Evolutionary conservation across 1,140 invertebrate species (phyloP).

Genomic region (Drosophila erecta): DNA sequence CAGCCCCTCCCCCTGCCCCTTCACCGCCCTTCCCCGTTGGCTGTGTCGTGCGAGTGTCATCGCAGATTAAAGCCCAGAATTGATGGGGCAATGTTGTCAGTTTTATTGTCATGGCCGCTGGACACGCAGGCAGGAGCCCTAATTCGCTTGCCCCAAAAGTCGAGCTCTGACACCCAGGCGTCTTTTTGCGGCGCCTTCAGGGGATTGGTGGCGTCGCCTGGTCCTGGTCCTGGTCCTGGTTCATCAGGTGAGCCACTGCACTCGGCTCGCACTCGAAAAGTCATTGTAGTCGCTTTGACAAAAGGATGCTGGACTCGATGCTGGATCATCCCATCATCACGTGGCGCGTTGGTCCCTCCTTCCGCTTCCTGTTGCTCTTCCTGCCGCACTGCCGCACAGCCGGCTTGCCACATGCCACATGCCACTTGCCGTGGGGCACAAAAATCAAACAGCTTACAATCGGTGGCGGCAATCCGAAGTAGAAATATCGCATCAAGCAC

Average conservation of each 20-base stretch:
- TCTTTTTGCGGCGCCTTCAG: not conserved
- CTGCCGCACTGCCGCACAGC: constrained; percentile 40
- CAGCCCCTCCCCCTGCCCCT: not conserved
- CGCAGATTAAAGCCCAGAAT: constrained; percentile 39
- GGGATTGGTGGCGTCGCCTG: not conserved
- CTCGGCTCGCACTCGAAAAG: constrained; percentile 35
- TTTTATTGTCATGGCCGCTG: constrained; percentile 39
- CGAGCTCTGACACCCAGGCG: not conserved
- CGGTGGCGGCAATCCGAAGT: constrained; percentile 16
- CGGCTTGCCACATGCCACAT: not conserved
- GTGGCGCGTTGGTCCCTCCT: constrained; percentile 39
- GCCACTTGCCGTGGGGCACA: constrained; percentile 29
- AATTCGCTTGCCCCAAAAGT: constrained; percentile 6
- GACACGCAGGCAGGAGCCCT: constrained; percentile 9
- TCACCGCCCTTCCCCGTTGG: not conserved
- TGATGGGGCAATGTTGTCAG: constrained; percentile 30
- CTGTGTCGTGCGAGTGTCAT: constrained; percentile 46
- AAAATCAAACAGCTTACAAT: constrained; percentile 57
- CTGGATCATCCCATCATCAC: constrained; percentile 42
- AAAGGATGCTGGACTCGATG: not conserved
- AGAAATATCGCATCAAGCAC: constrained; percentile 19
- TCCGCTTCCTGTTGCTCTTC: constrained; percentile 63
- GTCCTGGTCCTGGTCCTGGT: not conserved
- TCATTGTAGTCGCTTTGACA: constrained; percentile 34
- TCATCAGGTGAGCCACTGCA: constrained; percentile 64